Evolutionary conservation across 2,113 vertebrate genomes (phyloP), one percentile per base, ranked within the genome.

Genomic region (Pholis gunnellus): DNA sequence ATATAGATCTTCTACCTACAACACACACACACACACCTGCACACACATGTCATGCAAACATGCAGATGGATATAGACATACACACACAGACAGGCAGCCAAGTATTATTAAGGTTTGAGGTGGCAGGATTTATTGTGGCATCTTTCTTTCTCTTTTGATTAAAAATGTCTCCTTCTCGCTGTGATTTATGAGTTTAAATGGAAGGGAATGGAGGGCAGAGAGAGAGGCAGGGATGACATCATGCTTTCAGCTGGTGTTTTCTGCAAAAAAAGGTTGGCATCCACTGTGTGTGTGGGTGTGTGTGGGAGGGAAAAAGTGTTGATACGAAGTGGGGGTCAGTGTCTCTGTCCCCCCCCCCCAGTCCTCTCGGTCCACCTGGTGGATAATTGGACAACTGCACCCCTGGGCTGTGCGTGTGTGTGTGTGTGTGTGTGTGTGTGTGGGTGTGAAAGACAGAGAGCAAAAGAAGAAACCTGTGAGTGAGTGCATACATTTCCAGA

Each of bases 71-170:
- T 83, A 79, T 42, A 83, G 59, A 82, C 83, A 78, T 59, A 79
- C 73, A 82, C 75, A 82, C 75, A 90, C 72, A 87, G 75, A 88
- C 82, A 88, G 56, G 61, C 79, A 87, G 73, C 65, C 27, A 14
- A 68, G 92, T 88, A 86, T 94, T 93, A 93, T 93, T 90, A 91
- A 77, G 11, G 79, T 71, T 75, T 74, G 56, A 54, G 69, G 85
- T 89, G 52, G 84, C 14, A n/a, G 81, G 88, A 95, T 95, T 96
- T 95, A 96, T 95, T 92, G 92, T 85, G 88, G 84, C 79, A 82
- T 86, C 91, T 88, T 88, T 92, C 93, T 93, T 92, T 95, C 82
- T 91, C 88, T 84, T 94, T 92, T 94, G 90, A 94, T 40, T 95
- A 95, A 93, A 95, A 95, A 93, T 60, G 88, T 92, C 92, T 93